Percentiles rank a stretch among this genome's conserved stretches.
These are phyloP conservation scores for Eulemur albifrons DNA, from an alignment of 2,797 vertebrate species.

Conservation along the genomic window DNA sequence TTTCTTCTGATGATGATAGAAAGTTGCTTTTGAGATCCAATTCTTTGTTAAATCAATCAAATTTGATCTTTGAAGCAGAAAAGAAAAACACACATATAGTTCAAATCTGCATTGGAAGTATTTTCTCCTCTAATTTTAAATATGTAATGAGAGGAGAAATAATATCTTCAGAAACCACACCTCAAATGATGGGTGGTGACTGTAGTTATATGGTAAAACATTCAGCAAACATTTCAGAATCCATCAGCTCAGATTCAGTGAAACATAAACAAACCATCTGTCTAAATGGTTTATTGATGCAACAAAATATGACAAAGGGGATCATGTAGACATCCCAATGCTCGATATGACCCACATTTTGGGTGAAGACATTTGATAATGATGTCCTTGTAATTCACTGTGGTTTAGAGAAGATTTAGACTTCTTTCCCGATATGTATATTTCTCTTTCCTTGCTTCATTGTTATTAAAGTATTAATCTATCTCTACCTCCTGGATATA, in stretches of 20 bases:
- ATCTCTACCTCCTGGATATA: background rate
- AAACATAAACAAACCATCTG: conserved; percentile 44
- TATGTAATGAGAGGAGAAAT: conserved; percentile 32
- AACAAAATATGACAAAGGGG: background rate
- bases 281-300: background rate
- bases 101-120: conserved; percentile 36
- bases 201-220: conserved; percentile 53
- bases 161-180: conserved; percentile 57
- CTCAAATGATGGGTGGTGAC: conserved; percentile 23
- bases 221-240: conserved; percentile 61
- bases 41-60: conserved; percentile 48
- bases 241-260: conserved; percentile 35
- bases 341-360: background rate
- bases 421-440: background rate
- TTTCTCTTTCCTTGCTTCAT: background rate
- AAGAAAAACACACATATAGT: background rate
- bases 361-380: background rate
- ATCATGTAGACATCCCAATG: background rate
- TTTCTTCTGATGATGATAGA: background rate
- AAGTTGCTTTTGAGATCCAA: conserved; percentile 24
- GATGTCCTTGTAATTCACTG: background rate
- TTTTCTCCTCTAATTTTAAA: conserved; percentile 52
- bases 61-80: conserved; percentile 23
- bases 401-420: background rate
- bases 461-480: background rate